Conservation (phyloP, 2,888 invertebrate genomes). For the Caenorhabditis sinica region DNA sequence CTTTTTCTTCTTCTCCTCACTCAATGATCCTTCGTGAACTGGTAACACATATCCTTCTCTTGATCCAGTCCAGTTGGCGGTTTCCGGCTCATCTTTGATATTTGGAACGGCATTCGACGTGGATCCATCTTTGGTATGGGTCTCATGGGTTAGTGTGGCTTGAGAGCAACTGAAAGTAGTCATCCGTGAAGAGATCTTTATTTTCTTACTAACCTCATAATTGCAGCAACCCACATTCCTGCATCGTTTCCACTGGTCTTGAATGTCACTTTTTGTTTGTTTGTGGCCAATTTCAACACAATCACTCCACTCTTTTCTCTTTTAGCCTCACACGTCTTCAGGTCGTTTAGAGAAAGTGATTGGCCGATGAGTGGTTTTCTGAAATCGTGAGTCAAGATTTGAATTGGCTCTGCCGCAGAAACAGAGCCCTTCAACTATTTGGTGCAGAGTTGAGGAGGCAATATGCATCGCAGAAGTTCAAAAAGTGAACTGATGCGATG, state of each 20-base stretch:
- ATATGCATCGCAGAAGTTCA: background rate
- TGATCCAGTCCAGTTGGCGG: background rate
- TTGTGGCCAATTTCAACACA: slow-evolving; percentile 9
- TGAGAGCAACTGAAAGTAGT: slow-evolving; percentile 11
- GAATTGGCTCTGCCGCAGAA: too few relatives aligned
- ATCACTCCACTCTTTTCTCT: slow-evolving; percentile 7
- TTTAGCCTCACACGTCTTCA: background rate
- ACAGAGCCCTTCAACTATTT: background rate
- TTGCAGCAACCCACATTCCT: background rate
- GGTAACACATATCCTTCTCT: slow-evolving; percentile 17
- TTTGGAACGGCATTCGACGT: background rate
- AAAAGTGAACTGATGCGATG: slow-evolving; percentile 2
- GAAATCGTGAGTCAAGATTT: background rate
- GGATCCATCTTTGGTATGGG: background rate
- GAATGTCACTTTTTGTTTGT: slow-evolving; percentile 12
- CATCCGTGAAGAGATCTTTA: background rate
- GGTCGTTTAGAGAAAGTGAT: background rate
- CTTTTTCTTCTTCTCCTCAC: background rate
- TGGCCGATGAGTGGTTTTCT: slow-evolving; percentile 37
- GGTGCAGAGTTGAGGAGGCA: slow-evolving; percentile 41
- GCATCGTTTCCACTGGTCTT: slow-evolving; percentile 12
- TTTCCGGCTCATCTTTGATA: slow-evolving; percentile 15
- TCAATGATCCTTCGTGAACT: background rate
- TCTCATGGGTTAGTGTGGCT: background rate
- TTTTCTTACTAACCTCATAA: slow-evolving; percentile 10